Base-by-base conservation (phyloP, 2,888 invertebrate genomes). In the Caenorhabditis japonica region DNA sequence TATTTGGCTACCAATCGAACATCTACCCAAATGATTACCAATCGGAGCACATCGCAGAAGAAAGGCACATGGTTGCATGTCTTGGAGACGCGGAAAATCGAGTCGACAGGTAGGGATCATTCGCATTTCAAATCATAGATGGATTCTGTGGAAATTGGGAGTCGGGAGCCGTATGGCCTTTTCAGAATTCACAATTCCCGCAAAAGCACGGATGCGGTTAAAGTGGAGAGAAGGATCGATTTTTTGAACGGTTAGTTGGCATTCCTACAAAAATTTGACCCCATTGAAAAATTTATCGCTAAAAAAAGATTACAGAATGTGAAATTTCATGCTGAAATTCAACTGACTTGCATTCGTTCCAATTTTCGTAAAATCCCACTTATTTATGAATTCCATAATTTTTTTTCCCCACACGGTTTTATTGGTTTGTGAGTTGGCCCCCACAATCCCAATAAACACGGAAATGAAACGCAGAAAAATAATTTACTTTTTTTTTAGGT, bases 1-100 rank as follows among this genome's bases (percentile, higher is more conserved):
- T 85, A 1, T 83, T 84, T 49, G 85, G 85, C 27, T 85, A 85
- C 60, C 44, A 83, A 2, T 82, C 75, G 0, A 75, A 77, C 3
- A 68, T 85, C 21, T 84, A 73, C 47, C 62, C 66, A 4, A 60
- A 76, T 43, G 77, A 76, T 36, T 62, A 76, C 10, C 58, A 58
- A 19, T 70, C 80, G 10, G 69, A 66, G n/a, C 53, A 53, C 13
- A 80, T 80, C 36, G 76, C 73, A n/a, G 82, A 79, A 68, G 82
- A 83, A 38, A 49, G 73, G 4, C 80, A 81, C 53, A 75, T 84
- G 58, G 80, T 83, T 27, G 68, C 81, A 8, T 85, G 84, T 79
- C 69, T 82, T 25, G 81, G 79, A 36, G 83, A 85, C 59, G 76
- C 52, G 2, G 43, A 46, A 15, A 69, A 66, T 59, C 56, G 71